These are phyloP conservation scores for Drosophila niveifrons DNA, from an alignment of 2,888 invertebrate genomes.

Conservation along the genomic window DNA sequence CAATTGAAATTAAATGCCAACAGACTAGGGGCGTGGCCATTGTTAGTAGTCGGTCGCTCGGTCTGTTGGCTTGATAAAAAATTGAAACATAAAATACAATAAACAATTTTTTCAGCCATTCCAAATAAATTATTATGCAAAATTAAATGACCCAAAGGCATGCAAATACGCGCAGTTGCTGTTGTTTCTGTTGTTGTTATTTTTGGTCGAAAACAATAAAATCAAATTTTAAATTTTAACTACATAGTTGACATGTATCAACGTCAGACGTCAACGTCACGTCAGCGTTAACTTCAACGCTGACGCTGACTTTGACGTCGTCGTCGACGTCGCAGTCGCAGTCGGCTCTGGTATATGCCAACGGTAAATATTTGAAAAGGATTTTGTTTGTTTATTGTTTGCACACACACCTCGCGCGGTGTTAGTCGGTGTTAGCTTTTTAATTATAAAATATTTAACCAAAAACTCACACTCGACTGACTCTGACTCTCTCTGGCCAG, in stretches of 20 bases:
- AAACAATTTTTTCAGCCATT: slow-evolving; percentile 59
- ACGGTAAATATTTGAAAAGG: slow-evolving; percentile 84
- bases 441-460: slow-evolving; percentile 85
- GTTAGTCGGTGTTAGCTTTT: slow-evolving; percentile 84
- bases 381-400: slow-evolving; percentile 84
- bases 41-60: slow-evolving; percentile 46
- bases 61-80: slow-evolving; percentile 52
- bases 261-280: slow-evolving; percentile 16
- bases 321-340: slow-evolving; percentile 43
- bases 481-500: slow-evolving; percentile 3
- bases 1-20: slow-evolving; percentile 78
- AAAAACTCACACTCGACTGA: slow-evolving; percentile 78
- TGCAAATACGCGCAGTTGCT: slow-evolving; percentile 40
- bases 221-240: slow-evolving; percentile 67
- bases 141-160: slow-evolving; percentile 78
- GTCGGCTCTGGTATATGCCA: slow-evolving; percentile 77
- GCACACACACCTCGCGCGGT: slow-evolving; percentile 82
- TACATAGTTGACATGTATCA: slow-evolving; percentile 52
- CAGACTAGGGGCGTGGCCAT: slow-evolving; percentile 69
- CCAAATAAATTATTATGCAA: slow-evolving; percentile 80
- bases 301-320: slow-evolving; percentile 24
- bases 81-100: slow-evolving; percentile 78
- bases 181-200: slow-evolving; percentile 7
- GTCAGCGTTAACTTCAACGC: slow-evolving; percentile 33
- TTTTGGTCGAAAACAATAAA: slow-evolving; percentile 59